A percentile compares a stretch with the other conserved stretches of the same genome.
These are phyloP conservation scores for Brassicogethes aeneus DNA, from an alignment of 2,888 invertebrate species.

Conservation along the genomic window DNA sequence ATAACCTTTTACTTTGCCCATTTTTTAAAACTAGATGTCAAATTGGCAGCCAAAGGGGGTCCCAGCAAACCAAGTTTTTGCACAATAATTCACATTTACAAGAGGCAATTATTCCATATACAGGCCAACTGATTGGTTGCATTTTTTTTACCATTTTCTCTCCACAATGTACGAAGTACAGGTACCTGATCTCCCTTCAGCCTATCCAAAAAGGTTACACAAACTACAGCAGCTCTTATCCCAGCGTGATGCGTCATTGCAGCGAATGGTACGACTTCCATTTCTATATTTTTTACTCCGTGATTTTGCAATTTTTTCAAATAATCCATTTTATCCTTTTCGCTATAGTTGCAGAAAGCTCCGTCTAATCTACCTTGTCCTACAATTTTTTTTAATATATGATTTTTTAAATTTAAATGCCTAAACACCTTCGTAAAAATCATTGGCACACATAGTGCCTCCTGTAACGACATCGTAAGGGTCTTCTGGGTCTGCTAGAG, in stretches of 20 bases:
- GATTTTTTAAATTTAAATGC: background rate
- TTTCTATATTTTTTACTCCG: constrained; percentile 93
- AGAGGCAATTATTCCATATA: too few species aligned
- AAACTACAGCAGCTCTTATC: constrained; percentile 86
- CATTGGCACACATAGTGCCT: constrained; percentile 93
- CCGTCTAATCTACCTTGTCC: constrained; percentile 94
- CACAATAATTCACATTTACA: too few species aligned
- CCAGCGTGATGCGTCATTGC: constrained; percentile 91
- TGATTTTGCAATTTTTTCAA: constrained; percentile 62
- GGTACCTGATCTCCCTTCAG: constrained; percentile 92
- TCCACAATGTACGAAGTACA: too few species aligned
- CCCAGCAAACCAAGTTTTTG: too few species aligned
- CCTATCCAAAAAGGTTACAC: constrained; percentile 86
- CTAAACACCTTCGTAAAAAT: constrained; percentile 92
- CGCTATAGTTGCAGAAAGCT: constrained; percentile 90
- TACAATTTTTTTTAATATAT: constrained; percentile 3
- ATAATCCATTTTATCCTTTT: constrained; percentile 85
- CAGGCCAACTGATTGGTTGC: too few species aligned
- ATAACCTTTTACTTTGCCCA: too few species aligned
- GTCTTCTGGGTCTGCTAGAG: constrained; percentile 64
- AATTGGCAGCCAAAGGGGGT: too few species aligned
- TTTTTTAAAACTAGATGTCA: too few species aligned
- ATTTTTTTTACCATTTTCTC: too few species aligned
- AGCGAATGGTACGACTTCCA: constrained; percentile 92
- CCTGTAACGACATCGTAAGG: constrained; percentile 84